Base-by-base conservation (phyloP, 2,888 invertebrate genomes). In the Trichacis sp. region DNA sequence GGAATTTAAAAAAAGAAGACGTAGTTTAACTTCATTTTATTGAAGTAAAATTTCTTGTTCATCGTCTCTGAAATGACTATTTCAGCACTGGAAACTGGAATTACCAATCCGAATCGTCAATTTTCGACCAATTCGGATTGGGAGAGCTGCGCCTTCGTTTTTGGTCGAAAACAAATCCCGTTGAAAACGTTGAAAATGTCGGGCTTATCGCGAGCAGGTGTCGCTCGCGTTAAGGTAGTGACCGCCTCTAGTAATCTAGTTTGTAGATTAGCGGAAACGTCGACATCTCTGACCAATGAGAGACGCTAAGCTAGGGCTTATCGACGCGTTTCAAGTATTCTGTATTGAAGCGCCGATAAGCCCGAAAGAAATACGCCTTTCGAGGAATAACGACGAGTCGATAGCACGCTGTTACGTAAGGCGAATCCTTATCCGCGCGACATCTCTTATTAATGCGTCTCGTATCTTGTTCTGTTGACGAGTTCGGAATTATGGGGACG, bases 181-280 rank as follows among this genome's bases (percentile, higher is more conserved):
- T n/a, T n/a, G n/a, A n/a, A n/a, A n/a, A n/a, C n/a, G n/a, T n/a
- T 42, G 5, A 4, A 17, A 60, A 60, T 64, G 59, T 67, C 63
- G 59, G 60, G 64, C 60, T 64, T 64, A 68, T 68, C 68, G 58
- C 55, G 52, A 61, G 58, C 64, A 62, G 68, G 68, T 68, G 64
- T 64, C 54, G 64, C 54, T 50, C 63, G 56, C n/a, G 57, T 63
- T 45, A 45, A 64, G 68, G 51, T 61, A 58, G 61, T 60, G 64
- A 60, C 64, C 64, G 61, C 55, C 61, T 60, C 15, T 24, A 53
- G 55, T 61, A 64, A 68, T 64, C 68, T 68, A 64, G 47, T 48
- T 61, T 48, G 58, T 54, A 68, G 68, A 68, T 68, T 64, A 68
- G 61, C 51, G 52, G 68, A 50, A 64, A 68, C 55, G 64, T 59